Percentiles rank a stretch among this genome's conserved stretches.
These are phyloP conservation scores for Synanthedon formicaeformis DNA, from an alignment of 2,888 invertebrate genomes.

Conservation along the genomic window DNA sequence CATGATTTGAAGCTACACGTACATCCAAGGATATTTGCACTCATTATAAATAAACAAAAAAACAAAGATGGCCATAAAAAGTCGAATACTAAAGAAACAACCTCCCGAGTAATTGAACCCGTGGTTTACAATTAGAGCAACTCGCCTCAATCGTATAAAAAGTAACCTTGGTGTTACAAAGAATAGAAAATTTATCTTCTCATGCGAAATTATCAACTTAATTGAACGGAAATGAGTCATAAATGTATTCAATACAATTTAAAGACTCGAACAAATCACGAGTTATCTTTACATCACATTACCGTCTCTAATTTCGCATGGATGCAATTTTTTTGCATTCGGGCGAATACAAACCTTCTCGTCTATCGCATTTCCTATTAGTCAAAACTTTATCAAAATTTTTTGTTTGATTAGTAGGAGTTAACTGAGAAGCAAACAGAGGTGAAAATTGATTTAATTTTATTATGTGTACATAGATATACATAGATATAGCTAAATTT, in stretches of 20 bases:
- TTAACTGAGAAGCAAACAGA: too few species aligned
- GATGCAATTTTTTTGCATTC: too few species aligned
- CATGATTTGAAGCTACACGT: slow-evolving; percentile 3
- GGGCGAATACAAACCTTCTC: too few species aligned
- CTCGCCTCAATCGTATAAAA: slow-evolving; percentile 25
- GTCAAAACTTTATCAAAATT: too few species aligned
- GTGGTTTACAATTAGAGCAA: slow-evolving; percentile 40
- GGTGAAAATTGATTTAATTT: too few species aligned
- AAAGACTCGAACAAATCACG: neutral
- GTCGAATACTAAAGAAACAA: neutral
- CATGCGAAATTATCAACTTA: neutral
- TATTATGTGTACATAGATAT: too few species aligned
- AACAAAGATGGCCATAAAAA: slow-evolving; percentile 28
- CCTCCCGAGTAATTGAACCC: slow-evolving; percentile 24
- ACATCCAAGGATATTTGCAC: slow-evolving; percentile 2
- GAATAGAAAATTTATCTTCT: slow-evolving; percentile 1
- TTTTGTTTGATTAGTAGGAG: too few species aligned
- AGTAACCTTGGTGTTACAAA: slow-evolving; percentile 24
- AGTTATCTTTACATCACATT: too few species aligned
- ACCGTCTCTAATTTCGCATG: too few species aligned
- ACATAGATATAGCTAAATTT: too few species aligned
- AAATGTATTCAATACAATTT: neutral
- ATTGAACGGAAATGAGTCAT: slow-evolving; percentile 13
- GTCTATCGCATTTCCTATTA: too few species aligned
- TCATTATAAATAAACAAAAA: slow-evolving; percentile 8